A percentile compares a stretch with the other conserved stretches of the same genome.
phyloP scores from a whole-genome alignment of 2,888 invertebrate genomes.

The Drosophila robusta region DNA sequence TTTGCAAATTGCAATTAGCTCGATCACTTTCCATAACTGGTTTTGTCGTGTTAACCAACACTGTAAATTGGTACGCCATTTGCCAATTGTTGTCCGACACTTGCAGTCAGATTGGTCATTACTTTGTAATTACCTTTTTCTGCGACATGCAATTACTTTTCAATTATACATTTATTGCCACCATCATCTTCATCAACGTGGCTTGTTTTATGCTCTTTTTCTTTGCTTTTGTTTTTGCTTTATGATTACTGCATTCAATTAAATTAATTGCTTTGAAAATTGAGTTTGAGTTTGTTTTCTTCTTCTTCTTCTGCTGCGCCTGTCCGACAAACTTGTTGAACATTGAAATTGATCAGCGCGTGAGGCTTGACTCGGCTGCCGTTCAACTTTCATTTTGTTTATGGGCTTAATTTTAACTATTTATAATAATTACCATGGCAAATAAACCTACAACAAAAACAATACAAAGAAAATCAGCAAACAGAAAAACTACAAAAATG shows the following conservation, averaged over 20 bases:
- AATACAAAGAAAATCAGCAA: conserved; percentile 8
- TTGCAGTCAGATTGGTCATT: conserved; percentile 24
- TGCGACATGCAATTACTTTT: conserved; percentile 66
- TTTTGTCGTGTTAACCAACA: conserved; percentile 33
- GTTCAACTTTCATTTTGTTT: conserved; percentile 71
- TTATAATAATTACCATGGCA: conserved; percentile 73
- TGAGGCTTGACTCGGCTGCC: conserved; percentile 2
- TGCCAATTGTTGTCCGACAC: conserved; percentile 9
- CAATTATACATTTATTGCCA: conserved; percentile 70
- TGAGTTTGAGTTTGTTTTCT: conserved; percentile 61
- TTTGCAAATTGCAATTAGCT: neutral
- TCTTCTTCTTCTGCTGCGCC: conserved; percentile 13
- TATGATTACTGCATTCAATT: conserved; percentile 73
- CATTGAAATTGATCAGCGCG: conserved; percentile 41
- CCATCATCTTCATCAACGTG: conserved; percentile 37
- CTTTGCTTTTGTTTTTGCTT: conserved; percentile 30
- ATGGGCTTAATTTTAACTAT: conserved; percentile 68
- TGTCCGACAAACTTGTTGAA: conserved; percentile 40
- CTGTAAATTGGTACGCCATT: conserved; percentile 19
- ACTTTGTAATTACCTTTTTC: conserved; percentile 39
- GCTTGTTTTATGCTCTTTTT: conserved; percentile 18
- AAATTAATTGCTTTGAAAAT: conserved; percentile 76
- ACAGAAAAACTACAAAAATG: conserved; percentile 28
- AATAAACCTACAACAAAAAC: conserved; percentile 19
- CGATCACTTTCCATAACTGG: conserved; percentile 3